Evolutionary conservation across 2,797 vertebrate species (phyloP).

Genomic region (Clarias laeviceps): DNA sequence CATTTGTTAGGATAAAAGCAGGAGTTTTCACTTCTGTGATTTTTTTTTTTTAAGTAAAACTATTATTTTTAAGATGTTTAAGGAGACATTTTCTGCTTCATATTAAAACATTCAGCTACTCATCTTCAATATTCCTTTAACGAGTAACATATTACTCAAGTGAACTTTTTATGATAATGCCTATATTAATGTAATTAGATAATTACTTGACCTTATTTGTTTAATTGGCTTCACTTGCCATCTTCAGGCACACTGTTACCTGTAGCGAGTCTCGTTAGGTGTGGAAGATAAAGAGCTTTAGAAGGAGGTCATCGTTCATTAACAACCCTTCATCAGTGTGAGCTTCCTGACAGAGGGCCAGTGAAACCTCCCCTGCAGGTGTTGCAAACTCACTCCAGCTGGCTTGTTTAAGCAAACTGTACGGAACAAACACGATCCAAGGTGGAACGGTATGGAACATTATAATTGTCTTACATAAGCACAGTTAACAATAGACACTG

Average conservation of each 20-base stretch:
- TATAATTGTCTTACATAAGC: neutral
- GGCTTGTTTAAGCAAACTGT: slow-evolving; percentile 36
- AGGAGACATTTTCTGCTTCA: neutral
- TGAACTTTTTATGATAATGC: neutral
- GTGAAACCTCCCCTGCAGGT: slow-evolving; percentile 42
- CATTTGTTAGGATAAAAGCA: neutral
- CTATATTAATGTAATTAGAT: slow-evolving; percentile 26
- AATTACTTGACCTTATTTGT: slow-evolving; percentile 26
- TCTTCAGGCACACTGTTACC: slow-evolving; percentile 9
- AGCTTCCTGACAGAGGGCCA: slow-evolving; percentile 25
- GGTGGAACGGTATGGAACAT: neutral
- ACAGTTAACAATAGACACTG: neutral
- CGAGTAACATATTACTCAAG: neutral
- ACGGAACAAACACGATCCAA: slow-evolving; percentile 34
- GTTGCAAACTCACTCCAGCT: slow-evolving; percentile 31
- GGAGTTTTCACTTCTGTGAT: neutral
- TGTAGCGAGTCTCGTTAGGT: slow-evolving; percentile 19
- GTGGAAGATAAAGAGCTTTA: slow-evolving; percentile 40
- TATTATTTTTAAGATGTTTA: neutral
- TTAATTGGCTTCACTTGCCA: slow-evolving; percentile 33
- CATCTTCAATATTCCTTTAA: neutral
- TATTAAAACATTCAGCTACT: neutral
- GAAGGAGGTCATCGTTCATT: slow-evolving; percentile 56
- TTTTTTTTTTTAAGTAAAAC: neutral
- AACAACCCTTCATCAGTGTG: slow-evolving; percentile 41